Conservation (phyloP, 2,888 invertebrate genomes). For the Acronicta psi region DNA sequence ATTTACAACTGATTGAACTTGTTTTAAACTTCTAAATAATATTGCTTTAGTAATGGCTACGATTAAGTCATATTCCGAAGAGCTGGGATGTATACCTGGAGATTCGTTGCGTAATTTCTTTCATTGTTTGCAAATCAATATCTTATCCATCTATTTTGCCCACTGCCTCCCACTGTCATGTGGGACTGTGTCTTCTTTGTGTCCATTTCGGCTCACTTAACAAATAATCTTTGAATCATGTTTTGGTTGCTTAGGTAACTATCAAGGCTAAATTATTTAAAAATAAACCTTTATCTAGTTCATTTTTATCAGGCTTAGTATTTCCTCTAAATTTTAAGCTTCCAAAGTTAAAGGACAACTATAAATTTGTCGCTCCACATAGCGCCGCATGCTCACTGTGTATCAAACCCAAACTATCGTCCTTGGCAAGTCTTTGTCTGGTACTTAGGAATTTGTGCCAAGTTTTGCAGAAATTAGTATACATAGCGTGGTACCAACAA, state of each 20-base stretch:
- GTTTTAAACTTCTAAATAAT: constrained; percentile 3
- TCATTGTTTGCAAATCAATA: too few relatives aligned
- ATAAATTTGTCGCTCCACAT: background rate
- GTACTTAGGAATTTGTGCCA: constrained; percentile 20
- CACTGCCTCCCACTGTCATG: too few relatives aligned
- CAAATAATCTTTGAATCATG: too few relatives aligned
- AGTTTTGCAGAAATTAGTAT: constrained; percentile 27
- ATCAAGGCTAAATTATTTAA: too few relatives aligned
- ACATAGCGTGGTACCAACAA: constrained; percentile 21
- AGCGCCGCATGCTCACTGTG: background rate
- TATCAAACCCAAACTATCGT: constrained; percentile 5
- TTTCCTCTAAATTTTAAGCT: too few relatives aligned
- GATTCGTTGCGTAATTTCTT: too few relatives aligned
- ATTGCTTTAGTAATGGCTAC: background rate
- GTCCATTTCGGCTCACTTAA: too few relatives aligned
- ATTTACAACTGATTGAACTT: constrained; percentile 20
- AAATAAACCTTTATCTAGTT: too few relatives aligned
- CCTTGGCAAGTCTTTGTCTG: constrained; percentile 19
- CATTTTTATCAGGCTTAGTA: background rate
- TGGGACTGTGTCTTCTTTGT: too few relatives aligned
- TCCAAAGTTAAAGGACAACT: background rate
- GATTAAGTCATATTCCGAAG: background rate
- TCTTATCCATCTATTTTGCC: too few relatives aligned
- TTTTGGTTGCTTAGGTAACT: too few relatives aligned
- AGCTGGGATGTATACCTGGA: too few relatives aligned